Base-by-base conservation (phyloP, 2,888 invertebrate genomes). In the Epistrophe eligans region DNA sequence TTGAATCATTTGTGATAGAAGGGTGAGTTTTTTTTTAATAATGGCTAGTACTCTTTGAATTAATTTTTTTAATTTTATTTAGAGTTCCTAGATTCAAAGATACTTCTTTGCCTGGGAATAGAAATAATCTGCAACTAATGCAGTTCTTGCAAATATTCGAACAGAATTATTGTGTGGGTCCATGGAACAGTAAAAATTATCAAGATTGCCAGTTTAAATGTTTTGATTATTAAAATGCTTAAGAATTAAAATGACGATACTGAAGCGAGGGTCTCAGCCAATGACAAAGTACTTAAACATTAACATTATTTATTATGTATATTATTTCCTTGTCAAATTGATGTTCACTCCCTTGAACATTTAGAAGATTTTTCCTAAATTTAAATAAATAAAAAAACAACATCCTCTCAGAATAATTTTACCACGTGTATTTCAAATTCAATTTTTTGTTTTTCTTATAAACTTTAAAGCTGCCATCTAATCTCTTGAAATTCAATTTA, bases 81-180 rank as follows among this genome's bases (percentile, higher is more conserved):
- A 88, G 88, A 1, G 40, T 7, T 43, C 79, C 88, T 5, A 48
- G 32, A 2, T 88, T 84, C 38, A 79, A 62, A 15, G 38, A 72
- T 7, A 28, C 19, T 7, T 1, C 0, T 5, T 28, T 88, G n/a
- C 83, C 83, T 0, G 67, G 5, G n/a, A 88, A 88, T 40, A 52
- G 38, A 32, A 64, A 79, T n/a, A 50, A 32, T 4, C 9, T 17
- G 2, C 15, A 48, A 38, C 40, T 19, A 13, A 87, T 43, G 45
- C 50, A 76, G 15, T 76, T 66, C n/a, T 32, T 83, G 52, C 74
- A 83, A 40, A 87, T 87, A n/a, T 70, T 79, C 19, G 15, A 57
- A 10, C 9, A 48, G 1, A 57, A 43, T 5, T 79, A 55, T 40
- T 87, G 79, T 38, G 1, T 72, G 7, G 79, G 76, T 11, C 72